phyloP scores from a whole-genome alignment of 2,797 vertebrate species.

The Anolis apletophallus region DNA sequence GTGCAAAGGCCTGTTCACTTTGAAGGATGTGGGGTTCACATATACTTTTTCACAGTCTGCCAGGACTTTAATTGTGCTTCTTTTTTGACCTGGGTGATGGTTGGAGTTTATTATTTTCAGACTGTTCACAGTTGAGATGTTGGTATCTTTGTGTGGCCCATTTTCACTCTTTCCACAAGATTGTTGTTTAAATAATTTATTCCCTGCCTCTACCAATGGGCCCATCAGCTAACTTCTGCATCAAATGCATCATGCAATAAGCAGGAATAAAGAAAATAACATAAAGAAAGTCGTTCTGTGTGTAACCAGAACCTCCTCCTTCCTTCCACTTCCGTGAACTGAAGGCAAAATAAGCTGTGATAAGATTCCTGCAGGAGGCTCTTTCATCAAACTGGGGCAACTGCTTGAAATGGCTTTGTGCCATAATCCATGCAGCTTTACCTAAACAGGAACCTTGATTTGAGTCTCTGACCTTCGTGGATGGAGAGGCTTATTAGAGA shows the following conservation, averaged over 20 bases:
- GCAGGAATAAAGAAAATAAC: not conserved
- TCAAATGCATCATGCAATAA: not conserved
- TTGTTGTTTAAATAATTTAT: not conserved
- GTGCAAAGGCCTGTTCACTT: too few species aligned
- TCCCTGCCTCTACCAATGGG: not conserved
- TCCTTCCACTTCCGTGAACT: not conserved
- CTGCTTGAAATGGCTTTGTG: not conserved
- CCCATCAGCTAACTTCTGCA: not conserved
- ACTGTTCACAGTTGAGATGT: not conserved
- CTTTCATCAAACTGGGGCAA: not conserved
- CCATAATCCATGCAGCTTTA: not conserved
- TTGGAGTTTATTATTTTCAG: not conserved
- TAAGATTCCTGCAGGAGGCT: not conserved
- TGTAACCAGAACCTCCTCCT: not conserved
- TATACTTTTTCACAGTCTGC: too few species aligned
- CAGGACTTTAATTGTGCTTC: too few species aligned
- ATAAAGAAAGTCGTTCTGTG: not conserved
- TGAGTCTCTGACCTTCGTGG: not conserved
- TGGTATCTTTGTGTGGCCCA: not conserved
- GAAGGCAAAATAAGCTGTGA: not conserved
- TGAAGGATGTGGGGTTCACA: too few species aligned
- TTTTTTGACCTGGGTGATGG: too few species aligned
- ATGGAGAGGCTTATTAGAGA: not conserved
- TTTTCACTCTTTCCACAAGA: not conserved
- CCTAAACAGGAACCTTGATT: not conserved